Evolutionary conservation across 2,888 invertebrate species (phyloP).

Genomic region (Trachelus tabidus): DNA sequence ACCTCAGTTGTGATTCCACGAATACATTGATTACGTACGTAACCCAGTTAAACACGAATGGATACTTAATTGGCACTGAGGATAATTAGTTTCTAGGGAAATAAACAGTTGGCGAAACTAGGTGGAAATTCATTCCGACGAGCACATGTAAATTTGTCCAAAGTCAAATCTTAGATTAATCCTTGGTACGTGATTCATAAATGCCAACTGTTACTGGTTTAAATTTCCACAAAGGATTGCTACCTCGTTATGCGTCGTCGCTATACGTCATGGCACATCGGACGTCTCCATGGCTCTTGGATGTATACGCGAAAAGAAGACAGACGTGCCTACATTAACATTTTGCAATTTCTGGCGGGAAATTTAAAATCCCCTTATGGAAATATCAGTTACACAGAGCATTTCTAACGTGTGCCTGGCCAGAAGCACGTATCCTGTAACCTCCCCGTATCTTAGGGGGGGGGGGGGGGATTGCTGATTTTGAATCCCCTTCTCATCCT

Average conservation of each 20-base stretch:
- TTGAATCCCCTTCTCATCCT: too few relatives aligned
- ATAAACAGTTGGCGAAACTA: background rate
- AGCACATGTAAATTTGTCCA: background rate
- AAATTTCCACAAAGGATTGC: background rate
- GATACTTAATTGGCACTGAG: background rate
- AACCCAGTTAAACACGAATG: background rate
- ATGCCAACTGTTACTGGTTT: background rate
- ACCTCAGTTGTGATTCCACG: background rate
- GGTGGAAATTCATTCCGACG: background rate
- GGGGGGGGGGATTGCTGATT: too few relatives aligned
- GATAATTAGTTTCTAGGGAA: background rate
- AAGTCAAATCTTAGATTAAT: background rate
- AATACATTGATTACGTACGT: too few relatives aligned
- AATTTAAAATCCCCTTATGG: background rate
- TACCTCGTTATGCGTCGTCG: background rate
- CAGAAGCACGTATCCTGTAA: background rate
- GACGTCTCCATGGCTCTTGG: background rate
- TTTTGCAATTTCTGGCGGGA: background rate
- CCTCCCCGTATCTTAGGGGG: too few relatives aligned
- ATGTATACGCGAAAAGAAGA: background rate
- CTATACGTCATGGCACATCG: background rate
- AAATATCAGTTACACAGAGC: background rate
- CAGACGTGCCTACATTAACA: background rate
- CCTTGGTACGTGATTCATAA: background rate
- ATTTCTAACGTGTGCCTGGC: background rate